Percentiles rank a stretch among this genome's conserved stretches.
These are phyloP conservation scores for Mellilla xanthometata DNA, from an alignment of 2,888 invertebrate genomes.

Conservation along the genomic window DNA sequence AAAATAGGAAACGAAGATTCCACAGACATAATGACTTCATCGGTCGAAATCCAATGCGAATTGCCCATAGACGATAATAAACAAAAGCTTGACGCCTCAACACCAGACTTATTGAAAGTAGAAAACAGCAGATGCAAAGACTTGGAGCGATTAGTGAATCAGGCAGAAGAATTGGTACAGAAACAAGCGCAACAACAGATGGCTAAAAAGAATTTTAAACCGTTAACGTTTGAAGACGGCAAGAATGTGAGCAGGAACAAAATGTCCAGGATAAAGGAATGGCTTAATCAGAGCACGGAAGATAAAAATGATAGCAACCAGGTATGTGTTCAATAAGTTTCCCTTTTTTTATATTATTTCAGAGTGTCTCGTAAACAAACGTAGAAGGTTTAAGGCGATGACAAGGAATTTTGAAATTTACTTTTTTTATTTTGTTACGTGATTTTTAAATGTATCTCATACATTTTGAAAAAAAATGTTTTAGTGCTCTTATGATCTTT, in stretches of 20 bases:
- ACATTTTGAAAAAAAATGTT: too few species aligned
- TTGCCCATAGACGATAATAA: slow-evolving; percentile 61
- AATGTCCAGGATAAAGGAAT: slow-evolving; percentile 87
- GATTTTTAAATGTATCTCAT: too few species aligned
- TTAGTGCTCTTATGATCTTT: too few species aligned
- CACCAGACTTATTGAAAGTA: slow-evolving; percentile 72
- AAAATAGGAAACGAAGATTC: slow-evolving; percentile 72
- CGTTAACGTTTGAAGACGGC: slow-evolving; percentile 77
- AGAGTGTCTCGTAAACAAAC: too few species aligned
- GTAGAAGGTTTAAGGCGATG: too few species aligned
- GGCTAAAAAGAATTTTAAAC: slow-evolving; percentile 78
- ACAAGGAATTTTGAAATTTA: too few species aligned
- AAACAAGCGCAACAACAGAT: slow-evolving; percentile 71
- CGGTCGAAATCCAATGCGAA: slow-evolving; percentile 75
- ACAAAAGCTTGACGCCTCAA: slow-evolving; percentile 63
- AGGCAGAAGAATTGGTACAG: slow-evolving; percentile 90
- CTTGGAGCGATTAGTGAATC: slow-evolving; percentile 89
- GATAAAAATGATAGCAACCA: slow-evolving; percentile 68
- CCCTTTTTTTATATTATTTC: too few species aligned
- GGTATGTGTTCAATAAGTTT: slow-evolving; percentile 41
- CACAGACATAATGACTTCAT: slow-evolving; percentile 77
- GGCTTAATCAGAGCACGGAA: slow-evolving; percentile 83
- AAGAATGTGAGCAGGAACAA: slow-evolving; percentile 79
- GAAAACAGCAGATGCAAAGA: slow-evolving; percentile 82
- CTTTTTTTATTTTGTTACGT: too few species aligned